Base-by-base conservation (phyloP, 2,888 invertebrate species). In the Troides oblongomaculatus region DNA sequence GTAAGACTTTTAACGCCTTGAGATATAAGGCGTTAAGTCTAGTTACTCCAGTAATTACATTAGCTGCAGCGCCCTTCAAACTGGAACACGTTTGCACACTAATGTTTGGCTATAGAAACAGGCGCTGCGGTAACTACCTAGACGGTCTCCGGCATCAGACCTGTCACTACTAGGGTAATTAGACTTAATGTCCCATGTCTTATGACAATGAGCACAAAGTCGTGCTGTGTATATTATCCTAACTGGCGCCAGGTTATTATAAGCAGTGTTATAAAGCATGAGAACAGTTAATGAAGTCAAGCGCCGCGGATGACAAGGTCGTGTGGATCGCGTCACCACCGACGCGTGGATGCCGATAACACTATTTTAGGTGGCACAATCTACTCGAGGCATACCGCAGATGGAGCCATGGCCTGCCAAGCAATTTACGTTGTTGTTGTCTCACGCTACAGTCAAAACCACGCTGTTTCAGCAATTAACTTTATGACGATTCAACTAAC, bases 211-310 rank as follows among this genome's bases (percentile, higher is more conserved):
- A 30, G 30, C 30, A 30, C 30, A 30, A 30, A 30, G 30, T 30
- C 30, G 5, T 30, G 30, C 30, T 30, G 30, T 30, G 30, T 30
- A 30, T 25, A 25, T 25, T 1, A 25, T 25, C 2, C 4, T 25
- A 25, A 25, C 25, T 25, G 4, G 25, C 25, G 2, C 25, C 2
- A 4, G 81, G 85, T 68, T 86, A 86, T 84, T 86, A 79, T 63
- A 69, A 59, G 53, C 72, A 78, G 73, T 72, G 77, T 83, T 81
- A 77, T 78, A 79, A 78, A 78, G 78, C 76, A 74, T 79, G 79
- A 78, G 76, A 80, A 79, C 72, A 73, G 77, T 74, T 81, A 85
- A 87, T 85, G 79, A 84, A 75, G 76, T 77, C 68, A 81, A 85
- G 84, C 78, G 75, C 76, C 76, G 69, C 66, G 68, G 73, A 76